Evolutionary conservation across 2,113 vertebrate genomes (phyloP).

Genomic region (Chloroceryle aenea): DNA sequence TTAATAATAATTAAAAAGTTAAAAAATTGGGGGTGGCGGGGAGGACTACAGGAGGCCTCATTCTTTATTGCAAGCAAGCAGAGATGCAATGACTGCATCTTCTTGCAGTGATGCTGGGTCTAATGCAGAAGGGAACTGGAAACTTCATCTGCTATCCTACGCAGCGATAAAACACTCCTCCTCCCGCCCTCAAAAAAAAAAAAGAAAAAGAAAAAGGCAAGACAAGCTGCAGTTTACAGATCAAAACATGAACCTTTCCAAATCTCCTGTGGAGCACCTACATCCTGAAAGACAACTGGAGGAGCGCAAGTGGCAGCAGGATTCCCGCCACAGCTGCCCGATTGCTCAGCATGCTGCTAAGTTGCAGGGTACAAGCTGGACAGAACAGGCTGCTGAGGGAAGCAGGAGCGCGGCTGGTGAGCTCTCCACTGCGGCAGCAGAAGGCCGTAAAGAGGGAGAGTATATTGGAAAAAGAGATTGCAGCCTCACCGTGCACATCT

Average conservation of each 20-base stretch:
- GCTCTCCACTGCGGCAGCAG: constrained; percentile 27
- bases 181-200: too few relatives aligned
- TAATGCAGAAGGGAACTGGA: neutral
- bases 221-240: neutral
- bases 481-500: neutral
- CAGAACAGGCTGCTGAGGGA: neutral
- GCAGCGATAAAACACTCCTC: neutral
- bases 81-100: neutral
- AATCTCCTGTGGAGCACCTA: neutral
- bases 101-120: neutral
- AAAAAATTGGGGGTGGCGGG: fast-evolving
- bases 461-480: neutral
- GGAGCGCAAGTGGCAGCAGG: neutral
- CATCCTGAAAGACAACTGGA: neutral
- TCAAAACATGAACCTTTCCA: neutral
- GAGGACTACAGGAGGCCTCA: neutral
- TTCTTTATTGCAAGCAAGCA: neutral
- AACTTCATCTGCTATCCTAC: neutral
- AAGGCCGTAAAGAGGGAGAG: neutral
- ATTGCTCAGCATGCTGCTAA: neutral
- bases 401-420: neutral
- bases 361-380: neutral
- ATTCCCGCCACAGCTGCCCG: neutral
- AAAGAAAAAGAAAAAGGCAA: neutral
- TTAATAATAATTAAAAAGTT: neutral